phyloP scores from a whole-genome alignment of 2,797 vertebrate genomes.

The Etheostoma nigrum region DNA sequence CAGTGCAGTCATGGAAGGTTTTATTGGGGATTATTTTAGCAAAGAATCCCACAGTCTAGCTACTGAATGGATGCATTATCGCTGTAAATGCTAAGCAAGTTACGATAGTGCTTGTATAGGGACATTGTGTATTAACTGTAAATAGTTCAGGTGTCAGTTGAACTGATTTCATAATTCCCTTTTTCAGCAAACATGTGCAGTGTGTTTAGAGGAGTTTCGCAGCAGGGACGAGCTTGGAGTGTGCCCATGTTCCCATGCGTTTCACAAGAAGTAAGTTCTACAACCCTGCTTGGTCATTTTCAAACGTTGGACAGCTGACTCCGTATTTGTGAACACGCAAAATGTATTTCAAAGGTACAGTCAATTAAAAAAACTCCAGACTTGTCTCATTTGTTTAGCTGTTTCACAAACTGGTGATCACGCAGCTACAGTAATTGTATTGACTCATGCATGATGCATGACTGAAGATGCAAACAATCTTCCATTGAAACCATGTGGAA shows the following conservation, averaged over 20 bases:
- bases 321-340: background rate
- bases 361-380: background rate
- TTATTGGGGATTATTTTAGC: no score
- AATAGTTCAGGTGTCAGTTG: background rate
- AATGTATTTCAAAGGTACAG: background rate
- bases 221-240: slow-evolving; percentile 87
- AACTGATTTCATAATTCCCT: slow-evolving; percentile 4
- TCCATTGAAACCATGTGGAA: background rate
- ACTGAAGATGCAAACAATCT: background rate
- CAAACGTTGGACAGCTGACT: slow-evolving; percentile 6
- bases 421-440: background rate
- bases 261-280: slow-evolving; percentile 87
- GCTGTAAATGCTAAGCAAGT: background rate
- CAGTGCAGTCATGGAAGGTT: no score
- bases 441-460: background rate
- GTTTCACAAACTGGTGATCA: slow-evolving; percentile 13
- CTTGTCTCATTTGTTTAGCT: slow-evolving; percentile 3
- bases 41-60: background rate
- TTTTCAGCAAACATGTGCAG: slow-evolving; percentile 87
- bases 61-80: background rate
- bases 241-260: slow-evolving; percentile 88
- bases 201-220: slow-evolving; percentile 88
- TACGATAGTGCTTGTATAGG: no score
- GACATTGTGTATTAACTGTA: background rate
- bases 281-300: background rate